phyloP scores from a whole-genome alignment of 2,888 invertebrate species.

The Leptothorax acervorum region DNA sequence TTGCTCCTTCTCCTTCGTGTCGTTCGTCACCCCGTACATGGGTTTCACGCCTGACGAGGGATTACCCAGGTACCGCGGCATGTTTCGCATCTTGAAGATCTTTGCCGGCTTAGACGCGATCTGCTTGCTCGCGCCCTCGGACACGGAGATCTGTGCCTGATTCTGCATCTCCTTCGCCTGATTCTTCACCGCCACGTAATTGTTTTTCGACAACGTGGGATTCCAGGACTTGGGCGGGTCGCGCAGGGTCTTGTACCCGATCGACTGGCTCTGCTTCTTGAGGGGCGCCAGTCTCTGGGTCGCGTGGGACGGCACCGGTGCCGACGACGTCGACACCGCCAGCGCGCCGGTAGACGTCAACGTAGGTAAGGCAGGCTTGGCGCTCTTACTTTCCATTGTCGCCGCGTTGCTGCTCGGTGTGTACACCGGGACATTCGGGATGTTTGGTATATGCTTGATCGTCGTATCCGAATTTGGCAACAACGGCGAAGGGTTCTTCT shows the following conservation, averaged over 20 bases:
- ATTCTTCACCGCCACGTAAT: conserved; percentile 83
- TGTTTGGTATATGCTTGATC: conserved; percentile 79
- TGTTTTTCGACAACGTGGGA: conserved; percentile 87
- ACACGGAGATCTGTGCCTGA: conserved; percentile 55
- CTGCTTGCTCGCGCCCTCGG: conserved; percentile 76
- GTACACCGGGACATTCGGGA: conserved; percentile 82
- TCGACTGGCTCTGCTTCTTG: conserved; percentile 81
- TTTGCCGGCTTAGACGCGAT: conserved; percentile 86
- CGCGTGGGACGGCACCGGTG: conserved; percentile 43
- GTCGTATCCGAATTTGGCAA: conserved; percentile 53
- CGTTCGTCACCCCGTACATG: conserved; percentile 87
- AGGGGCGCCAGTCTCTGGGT: conserved; percentile 72
- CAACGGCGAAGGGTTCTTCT: conserved; percentile 74
- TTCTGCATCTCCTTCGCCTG: conserved; percentile 80
- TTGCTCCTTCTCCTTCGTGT: conserved; percentile 80
- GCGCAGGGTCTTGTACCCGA: conserved; percentile 88
- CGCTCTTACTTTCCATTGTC: conserved; percentile 65
- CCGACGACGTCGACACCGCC: conserved; percentile 53
- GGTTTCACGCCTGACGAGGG: conserved; percentile 88
- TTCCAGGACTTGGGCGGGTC: conserved; percentile 89
- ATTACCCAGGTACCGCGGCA: conserved; percentile 87
- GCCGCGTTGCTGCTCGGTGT: conserved; percentile 77
- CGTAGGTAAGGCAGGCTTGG: conserved; percentile 29
- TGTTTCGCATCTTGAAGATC: conserved; percentile 88
- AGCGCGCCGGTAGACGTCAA: conserved; percentile 48